phyloP scores from a whole-genome alignment of 2,113 vertebrate species.

The Brachypteracias leptosomus region DNA sequence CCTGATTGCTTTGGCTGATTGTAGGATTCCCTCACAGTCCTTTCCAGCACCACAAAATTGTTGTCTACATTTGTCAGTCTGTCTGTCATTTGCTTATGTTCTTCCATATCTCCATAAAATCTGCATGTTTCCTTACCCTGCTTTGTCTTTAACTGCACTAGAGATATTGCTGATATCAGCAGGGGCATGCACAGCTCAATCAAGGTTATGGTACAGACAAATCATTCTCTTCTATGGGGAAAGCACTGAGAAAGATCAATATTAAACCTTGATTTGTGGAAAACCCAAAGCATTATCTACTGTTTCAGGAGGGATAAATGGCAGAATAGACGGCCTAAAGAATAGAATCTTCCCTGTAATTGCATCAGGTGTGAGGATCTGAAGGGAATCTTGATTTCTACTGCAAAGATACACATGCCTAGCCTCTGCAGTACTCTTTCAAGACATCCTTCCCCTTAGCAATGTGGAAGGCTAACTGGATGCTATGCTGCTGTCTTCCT shows the following conservation, averaged over 20 bases:
- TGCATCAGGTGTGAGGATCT: not conserved
- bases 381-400: slow-evolving; percentile 14
- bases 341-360: slow-evolving; percentile 38
- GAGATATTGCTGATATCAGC: not conserved
- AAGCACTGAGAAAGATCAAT: slow-evolving; percentile 11
- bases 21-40: not conserved
- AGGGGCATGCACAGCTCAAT: not conserved
- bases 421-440: not conserved
- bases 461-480: not conserved
- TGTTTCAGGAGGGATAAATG: slow-evolving; percentile 28
- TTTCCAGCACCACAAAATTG: not conserved
- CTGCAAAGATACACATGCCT: not conserved
- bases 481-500: not conserved
- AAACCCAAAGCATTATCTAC: slow-evolving; percentile 19
- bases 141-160: not conserved
- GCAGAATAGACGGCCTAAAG: not conserved
- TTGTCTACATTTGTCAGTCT: not conserved
- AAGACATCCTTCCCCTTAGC: not conserved
- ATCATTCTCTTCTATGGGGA: not conserved
- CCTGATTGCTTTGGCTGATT: not conserved
- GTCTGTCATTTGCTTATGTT: not conserved
- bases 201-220: slow-evolving; percentile 31
- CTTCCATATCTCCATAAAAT: not conserved
- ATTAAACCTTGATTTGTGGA: slow-evolving; percentile 1
- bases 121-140: not conserved